Percentiles rank a stretch among this genome's conserved stretches.
Conservation (phyloP, 2,113 vertebrate genomes). For the Colistium nudipinnis region DNA sequence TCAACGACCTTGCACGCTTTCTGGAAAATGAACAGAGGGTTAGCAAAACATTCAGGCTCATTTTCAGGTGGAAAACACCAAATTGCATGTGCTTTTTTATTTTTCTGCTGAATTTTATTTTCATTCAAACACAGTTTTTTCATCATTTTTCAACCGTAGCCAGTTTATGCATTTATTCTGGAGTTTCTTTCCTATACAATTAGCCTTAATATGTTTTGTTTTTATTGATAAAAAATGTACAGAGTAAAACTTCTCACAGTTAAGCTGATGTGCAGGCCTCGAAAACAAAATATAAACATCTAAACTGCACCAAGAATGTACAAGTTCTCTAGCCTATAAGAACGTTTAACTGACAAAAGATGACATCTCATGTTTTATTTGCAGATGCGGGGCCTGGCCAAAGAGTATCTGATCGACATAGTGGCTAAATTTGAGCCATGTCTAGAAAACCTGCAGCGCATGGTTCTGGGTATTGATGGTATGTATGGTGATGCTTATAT, state of each 20-base stretch:
- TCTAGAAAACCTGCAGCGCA: slow-evolving; percentile 85
- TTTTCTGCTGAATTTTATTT: too few relatives aligned
- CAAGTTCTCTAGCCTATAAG: neutral
- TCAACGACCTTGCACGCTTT: slow-evolving; percentile 86
- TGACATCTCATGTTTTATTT: slow-evolving; percentile 15
- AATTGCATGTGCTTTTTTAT: neutral
- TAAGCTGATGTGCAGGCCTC: too few relatives aligned
- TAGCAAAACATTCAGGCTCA: neutral
- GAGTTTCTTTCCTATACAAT: too few relatives aligned
- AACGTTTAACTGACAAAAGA: neutral
- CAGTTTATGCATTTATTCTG: too few relatives aligned
- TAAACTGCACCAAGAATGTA: too few relatives aligned
- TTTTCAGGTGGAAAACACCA: neutral
- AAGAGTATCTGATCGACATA: slow-evolving; percentile 87
- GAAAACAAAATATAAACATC: too few relatives aligned
- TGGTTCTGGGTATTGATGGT: slow-evolving; percentile 93
- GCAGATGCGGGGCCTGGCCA: slow-evolving; percentile 87
- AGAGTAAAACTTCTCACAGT: too few relatives aligned
- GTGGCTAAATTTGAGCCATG: slow-evolving; percentile 92
- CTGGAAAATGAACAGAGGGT: slow-evolving; percentile 95
- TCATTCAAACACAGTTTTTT: too few relatives aligned
- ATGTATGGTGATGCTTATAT: slow-evolving; percentile 33
- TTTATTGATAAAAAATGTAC: too few relatives aligned
- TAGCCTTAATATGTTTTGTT: too few relatives aligned
- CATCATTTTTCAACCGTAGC: too few relatives aligned